Conservation (phyloP, 2,113 vertebrate genomes). For the Smithornis capensis region DNA sequence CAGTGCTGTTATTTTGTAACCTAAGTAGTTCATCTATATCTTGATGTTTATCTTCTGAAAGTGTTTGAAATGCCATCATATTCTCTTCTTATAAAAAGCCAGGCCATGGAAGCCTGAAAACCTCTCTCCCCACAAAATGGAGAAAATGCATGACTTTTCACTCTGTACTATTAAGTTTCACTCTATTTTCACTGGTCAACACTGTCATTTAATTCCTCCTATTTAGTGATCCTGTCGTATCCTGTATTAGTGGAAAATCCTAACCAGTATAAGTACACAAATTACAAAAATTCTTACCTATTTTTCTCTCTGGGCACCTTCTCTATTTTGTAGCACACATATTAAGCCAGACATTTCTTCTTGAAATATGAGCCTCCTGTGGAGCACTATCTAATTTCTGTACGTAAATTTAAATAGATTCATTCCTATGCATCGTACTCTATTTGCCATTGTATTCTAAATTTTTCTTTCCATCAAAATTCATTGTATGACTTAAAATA, state of each 20-base stretch:
- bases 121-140: background rate
- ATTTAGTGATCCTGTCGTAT: background rate
- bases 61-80: background rate
- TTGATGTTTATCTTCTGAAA: background rate
- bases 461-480: background rate
- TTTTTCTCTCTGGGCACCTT: background rate
- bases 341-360: background rate
- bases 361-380: background rate
- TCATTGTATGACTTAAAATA: background rate
- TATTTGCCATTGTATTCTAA: background rate
- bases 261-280: background rate
- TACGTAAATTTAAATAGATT: background rate
- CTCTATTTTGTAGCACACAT: background rate
- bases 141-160: background rate
- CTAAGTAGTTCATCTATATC: background rate
- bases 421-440: background rate
- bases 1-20: background rate
- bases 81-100: background rate
- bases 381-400: background rate
- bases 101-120: background rate
- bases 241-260: background rate
- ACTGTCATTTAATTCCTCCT: background rate
- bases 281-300: background rate
- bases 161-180: background rate
- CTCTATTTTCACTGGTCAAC: background rate